Base-by-base conservation (phyloP, 2,113 vertebrate genomes). In the Chrysemys picta region DNA sequence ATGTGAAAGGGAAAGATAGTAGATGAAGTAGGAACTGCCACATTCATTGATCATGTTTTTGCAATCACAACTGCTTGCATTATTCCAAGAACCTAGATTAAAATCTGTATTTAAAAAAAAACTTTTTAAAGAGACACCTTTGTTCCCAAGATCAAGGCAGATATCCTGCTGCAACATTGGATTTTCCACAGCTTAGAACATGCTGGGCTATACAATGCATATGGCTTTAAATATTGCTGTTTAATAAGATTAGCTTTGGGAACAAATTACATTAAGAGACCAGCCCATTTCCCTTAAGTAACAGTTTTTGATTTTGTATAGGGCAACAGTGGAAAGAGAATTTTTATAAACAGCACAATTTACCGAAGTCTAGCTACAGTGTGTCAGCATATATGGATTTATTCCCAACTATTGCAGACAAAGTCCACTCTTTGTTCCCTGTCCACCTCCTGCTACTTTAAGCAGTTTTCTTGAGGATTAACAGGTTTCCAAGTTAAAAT, bases 381-480 rank as follows among this genome's bases (percentile, higher is more conserved):
- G 87, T 49, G 82, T 76, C 95, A 96, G 91, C 85, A 88, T 72
- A n/a, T 21, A 89, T 1, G 49, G 95, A 85, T 82, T 29, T 62
- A 45, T 87, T 94, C 89, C 78, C 91, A 56, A 22, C 1, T 8
- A 4, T 87, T 35, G 93, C 83, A 96, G 89, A 88, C 78, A 17
- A n/a, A 50, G 59, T 62, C 59, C 59, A 57, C 84, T 81, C 91
- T 89, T 93, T 93, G 89, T 84, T 90, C 91, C 87, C 87, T 27
- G 38, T 35, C 59, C 85, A 10, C 69, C 86, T 96, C 80, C 85
- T 88, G 90, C 80, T 89, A 52, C 0, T 1, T 0, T 11, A 72
- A 94, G 89, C 50, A 56, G 76, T 76, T 93, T 89, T 47, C 90
- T 86, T 85, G n/a, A 80, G 88, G 52, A 93, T 54, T 84, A 94